Evolutionary conservation across 2,113 vertebrate species (phyloP).

Genomic region (Tringa solitaria): DNA sequence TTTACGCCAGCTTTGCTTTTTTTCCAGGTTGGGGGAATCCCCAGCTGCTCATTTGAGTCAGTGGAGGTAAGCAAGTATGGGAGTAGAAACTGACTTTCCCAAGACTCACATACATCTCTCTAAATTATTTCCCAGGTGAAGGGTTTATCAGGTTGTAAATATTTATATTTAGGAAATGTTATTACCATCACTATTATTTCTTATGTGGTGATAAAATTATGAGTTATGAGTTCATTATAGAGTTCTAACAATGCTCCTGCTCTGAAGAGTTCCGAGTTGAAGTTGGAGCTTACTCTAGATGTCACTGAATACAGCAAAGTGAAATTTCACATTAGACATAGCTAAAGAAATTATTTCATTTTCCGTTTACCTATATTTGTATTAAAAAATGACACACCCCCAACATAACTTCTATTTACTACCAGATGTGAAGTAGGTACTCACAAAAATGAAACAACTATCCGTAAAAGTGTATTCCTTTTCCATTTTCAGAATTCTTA

Average conservation of each 20-base stretch:
- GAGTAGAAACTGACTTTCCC: background rate
- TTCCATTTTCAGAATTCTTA: background rate
- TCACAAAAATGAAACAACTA: background rate
- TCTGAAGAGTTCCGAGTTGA: background rate
- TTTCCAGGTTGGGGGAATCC: background rate
- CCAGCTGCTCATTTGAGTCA: background rate
- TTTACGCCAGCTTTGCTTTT: background rate
- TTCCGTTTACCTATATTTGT: background rate
- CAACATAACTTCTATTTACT: background rate
- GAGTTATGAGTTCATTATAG: background rate
- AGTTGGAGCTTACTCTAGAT: background rate
- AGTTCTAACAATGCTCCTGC: background rate
- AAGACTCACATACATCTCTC: background rate
- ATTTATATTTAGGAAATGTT: background rate
- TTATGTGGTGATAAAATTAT: background rate
- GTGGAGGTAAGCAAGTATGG: background rate
- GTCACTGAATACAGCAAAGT: background rate
- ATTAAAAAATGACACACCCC: background rate
- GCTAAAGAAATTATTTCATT: background rate
- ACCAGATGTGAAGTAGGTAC: background rate
- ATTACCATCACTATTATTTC: background rate
- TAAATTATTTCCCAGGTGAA: background rate
- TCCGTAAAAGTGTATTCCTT: background rate
- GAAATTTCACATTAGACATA: background rate
- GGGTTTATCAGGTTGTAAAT: background rate